A percentile compares a stretch with the other conserved stretches of the same genome.
phyloP scores from a whole-genome alignment of 23 tunicate genomes.

The Trididemnum clinides region DNA sequence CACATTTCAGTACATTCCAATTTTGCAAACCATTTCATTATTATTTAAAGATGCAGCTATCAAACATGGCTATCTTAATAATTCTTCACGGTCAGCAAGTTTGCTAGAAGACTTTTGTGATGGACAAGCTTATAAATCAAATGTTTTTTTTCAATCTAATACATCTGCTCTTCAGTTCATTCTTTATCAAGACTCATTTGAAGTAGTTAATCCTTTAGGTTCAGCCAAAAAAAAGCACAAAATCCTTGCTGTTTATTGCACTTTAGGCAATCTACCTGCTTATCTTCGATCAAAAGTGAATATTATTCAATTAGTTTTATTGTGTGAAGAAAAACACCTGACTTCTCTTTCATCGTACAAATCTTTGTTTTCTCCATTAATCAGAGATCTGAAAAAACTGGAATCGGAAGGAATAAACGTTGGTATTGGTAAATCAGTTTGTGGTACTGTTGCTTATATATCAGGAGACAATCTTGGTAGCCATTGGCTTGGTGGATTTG shows the following conservation, averaged over 20 bases:
- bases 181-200: constrained; percentile 23
- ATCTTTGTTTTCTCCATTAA: constrained; percentile 34
- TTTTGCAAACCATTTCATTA: too few species aligned
- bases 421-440: constrained; percentile 10
- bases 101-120: not conserved
- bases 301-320: constrained; percentile 30
- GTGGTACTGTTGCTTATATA: constrained; percentile 27
- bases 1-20: too few species aligned
- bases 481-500: constrained; percentile 59
- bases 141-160: not conserved
- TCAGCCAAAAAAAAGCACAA: constrained; percentile 45
- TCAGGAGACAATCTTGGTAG: constrained; percentile 58
- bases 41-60: too few species aligned
- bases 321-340: constrained; percentile 38
- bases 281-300: constrained; percentile 36
- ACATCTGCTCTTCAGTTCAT: not conserved
- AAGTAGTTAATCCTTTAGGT: constrained; percentile 47
- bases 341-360: not conserved
- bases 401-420: constrained; percentile 54
- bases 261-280: constrained; percentile 29
- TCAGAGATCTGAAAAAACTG: constrained; percentile 20
- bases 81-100: not conserved
- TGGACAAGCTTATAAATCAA: not conserved
- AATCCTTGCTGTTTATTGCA: constrained; percentile 38
- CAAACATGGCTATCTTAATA: constrained; percentile 23